Base-by-base conservation (phyloP, 2,888 invertebrate species). In the Perdita meconis region DNA sequence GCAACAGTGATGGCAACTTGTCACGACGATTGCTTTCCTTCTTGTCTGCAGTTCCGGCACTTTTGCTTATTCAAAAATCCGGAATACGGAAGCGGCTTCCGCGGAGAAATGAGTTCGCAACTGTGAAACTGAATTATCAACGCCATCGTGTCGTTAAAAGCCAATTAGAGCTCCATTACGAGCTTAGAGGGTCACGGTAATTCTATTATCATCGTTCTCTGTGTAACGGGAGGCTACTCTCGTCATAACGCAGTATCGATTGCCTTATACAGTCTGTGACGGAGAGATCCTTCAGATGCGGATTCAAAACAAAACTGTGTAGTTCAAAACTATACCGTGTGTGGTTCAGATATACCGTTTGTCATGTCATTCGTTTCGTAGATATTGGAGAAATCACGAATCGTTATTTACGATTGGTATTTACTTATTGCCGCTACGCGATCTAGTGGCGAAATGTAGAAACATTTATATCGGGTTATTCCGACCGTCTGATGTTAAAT, bases 101-200 rank as follows among this genome's bases (percentile, higher is more conserved):
- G 65, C 30, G 53, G 82, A 81, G 83, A 83, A 84, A 86, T 81
- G 88, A 88, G 86, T 88, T 88, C 86, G 86, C 82, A 86, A 89
- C 87, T 88, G 80, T 53, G 84, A 83, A 91, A 91, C 85, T 88
- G 86, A 91, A 88, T 92, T 92, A 92, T 90, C 87, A 89, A 87
- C 86, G 88, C 86, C 86, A 87, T 89, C 89, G 90, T 82, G 87
- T 88, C 90, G 92, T 92, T 92, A 92, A 92, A 92, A 92, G 92
- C 92, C 92, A 92, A 92, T 92, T 92, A 92, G 90, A 89, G 90
- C 89, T 92, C 92, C 92, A 92, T 92, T 92, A 92, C 91, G 89
- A 89, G 91, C 90, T 90, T 88, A 89, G 89, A 90, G 91, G 87
- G 88, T 83, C 81, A 81, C 81, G 81, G 81, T 91, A 90, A 92